Base-by-base conservation (phyloP, 2,797 vertebrate genomes). In the Sebastes steindachneri region DNA sequence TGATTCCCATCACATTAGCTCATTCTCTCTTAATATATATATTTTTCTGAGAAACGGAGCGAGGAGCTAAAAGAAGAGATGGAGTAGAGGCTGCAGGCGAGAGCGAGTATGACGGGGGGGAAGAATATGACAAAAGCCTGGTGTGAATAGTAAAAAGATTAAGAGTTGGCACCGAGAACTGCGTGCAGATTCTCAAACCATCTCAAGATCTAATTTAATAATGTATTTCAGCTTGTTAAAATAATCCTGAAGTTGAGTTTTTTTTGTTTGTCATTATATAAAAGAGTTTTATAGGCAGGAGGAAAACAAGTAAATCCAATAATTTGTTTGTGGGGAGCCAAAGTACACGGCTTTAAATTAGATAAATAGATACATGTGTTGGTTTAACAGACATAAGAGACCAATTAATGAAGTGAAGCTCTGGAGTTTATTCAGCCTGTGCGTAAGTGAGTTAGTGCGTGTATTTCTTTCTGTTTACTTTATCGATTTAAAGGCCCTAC, bases 321-420 rank as follows among this genome's bases (percentile, higher is more conserved):
- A 68, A 89, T 91, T 86, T 82, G 86, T 89, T 89, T 88, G 84
- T 33, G 84, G 86, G 79, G 53, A 89, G 71, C 68, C 21, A 64
- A 80, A 79, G 80, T 76, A 82, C 67, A 82, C 75, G 63, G 55
- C 83, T 26, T 85, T 88, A 84, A 86, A 84, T 88, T 31, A 86
- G 77, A 82, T 90, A 90, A 93, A 91, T 77, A 79, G 86, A 92
- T 88, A 74, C 93, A 89, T 91, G 70, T 94, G 90, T 81, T 84
- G 77, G 48, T 86, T 91, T 90, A 88, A 89, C 75, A 91, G 85
- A 86, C 88, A 90, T 85, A 53, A 77, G 86, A 89, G 86, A 88
- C 83, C 85, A 88, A 89, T 93, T 93, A 92, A 92, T 86, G 65
- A 79, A 87, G 71, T 58, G 68, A 37, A 80, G 78, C 35, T 26